A percentile compares a stretch with the other conserved stretches of the same genome.
Conservation (phyloP, 2,888 invertebrate genomes). For the Trachelus iudaicus region DNA sequence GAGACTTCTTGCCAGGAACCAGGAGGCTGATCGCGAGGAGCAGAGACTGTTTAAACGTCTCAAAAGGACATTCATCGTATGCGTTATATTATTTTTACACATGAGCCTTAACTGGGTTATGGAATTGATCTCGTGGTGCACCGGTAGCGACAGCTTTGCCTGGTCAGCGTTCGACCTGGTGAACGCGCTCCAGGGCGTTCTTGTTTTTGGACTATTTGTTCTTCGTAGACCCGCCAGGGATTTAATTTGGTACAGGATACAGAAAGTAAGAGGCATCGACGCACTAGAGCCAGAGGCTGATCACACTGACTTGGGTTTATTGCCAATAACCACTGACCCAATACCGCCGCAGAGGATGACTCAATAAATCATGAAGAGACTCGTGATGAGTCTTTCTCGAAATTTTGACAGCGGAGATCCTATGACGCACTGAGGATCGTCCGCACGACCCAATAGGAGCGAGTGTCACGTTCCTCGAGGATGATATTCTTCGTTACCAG, state of each 20-base stretch:
- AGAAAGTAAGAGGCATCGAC: slow-evolving; percentile 46
- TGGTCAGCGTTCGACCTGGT: slow-evolving; percentile 77
- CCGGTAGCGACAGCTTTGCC: slow-evolving; percentile 67
- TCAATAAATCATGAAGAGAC: too few species aligned
- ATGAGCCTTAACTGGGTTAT: slow-evolving; percentile 79
- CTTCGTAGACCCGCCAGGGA: slow-evolving; percentile 52
- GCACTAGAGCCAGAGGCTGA: slow-evolving; percentile 40
- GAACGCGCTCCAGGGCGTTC: slow-evolving; percentile 77
- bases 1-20: slow-evolving; percentile 59
- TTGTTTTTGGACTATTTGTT: slow-evolving; percentile 76
- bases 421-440: too few species aligned
- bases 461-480: not conserved
- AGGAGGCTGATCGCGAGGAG: slow-evolving; percentile 54
- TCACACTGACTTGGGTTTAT: slow-evolving; percentile 48
- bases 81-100: slow-evolving; percentile 72
- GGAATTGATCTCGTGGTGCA: slow-evolving; percentile 76
- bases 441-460: too few species aligned
- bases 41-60: slow-evolving; percentile 59
- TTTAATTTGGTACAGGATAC: slow-evolving; percentile 53
- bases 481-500: not conserved
- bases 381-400: too few species aligned
- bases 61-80: slow-evolving; percentile 67
- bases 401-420: too few species aligned
- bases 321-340: slow-evolving; percentile 47
- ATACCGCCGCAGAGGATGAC: slow-evolving; percentile 31